Percentiles rank a stretch among this genome's conserved stretches.
Conservation (phyloP, 2,797 vertebrate genomes). For the Aselliscus stoliczkanus region DNA sequence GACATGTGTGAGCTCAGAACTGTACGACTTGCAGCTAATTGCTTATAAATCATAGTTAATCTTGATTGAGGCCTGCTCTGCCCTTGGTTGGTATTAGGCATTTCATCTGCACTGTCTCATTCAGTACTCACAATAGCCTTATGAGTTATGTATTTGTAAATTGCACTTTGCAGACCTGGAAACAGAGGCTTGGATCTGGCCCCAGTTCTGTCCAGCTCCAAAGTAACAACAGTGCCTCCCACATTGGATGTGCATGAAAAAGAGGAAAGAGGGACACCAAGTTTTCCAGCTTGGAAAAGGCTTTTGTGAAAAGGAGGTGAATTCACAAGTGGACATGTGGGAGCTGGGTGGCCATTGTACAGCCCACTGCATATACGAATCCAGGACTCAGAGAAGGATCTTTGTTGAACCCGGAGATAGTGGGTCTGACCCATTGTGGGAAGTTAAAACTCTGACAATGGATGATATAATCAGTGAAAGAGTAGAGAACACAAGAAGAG, state of each 20-base stretch:
- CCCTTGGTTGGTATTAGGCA: neutral
- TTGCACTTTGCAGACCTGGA: neutral
- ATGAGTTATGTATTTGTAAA: neutral
- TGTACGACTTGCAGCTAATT: neutral
- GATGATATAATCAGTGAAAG: neutral
- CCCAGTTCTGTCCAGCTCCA: neutral
- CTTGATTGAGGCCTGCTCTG: neutral
- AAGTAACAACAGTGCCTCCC: neutral
- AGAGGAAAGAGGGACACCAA: neutral
- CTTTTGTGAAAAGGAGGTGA: neutral
- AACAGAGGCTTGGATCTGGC: neutral
- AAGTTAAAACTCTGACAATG: neutral
- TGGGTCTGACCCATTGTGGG: neutral
- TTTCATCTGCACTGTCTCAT: neutral
- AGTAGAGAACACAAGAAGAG: neutral
- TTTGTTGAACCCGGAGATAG: neutral
- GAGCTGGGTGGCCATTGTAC: too few relatives aligned
- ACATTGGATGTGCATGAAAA: neutral
- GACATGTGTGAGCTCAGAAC: neutral
- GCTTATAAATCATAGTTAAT: neutral
- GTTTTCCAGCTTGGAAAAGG: neutral
- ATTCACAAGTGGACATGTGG: neutral
- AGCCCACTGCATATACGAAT: fast-evolving
- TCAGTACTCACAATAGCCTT: neutral
- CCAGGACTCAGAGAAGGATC: neutral